Base-by-base conservation (phyloP, 2,113 vertebrate genomes). In the Lutjanus erythropterus region DNA sequence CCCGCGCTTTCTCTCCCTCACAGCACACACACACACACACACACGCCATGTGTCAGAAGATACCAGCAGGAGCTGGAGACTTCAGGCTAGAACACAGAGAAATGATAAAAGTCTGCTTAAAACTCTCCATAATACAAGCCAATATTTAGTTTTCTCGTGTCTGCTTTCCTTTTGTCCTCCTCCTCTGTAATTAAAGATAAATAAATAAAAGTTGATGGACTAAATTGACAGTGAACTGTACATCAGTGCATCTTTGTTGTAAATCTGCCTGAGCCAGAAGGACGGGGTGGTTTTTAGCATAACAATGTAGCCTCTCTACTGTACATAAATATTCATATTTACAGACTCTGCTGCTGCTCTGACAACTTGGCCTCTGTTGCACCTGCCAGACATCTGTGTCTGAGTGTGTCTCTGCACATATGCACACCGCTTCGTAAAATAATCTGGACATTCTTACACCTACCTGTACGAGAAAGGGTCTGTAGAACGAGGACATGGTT, bases 271-370 rank as follows among this genome's bases (percentile, higher is more conserved):
- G 19, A 33, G 66, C 58, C 66, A 70, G 76, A 88, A 77, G 67
- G 71, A 72, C 74, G 56, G 64, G 65, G 46, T 29, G 39, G 42
- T 70, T 85, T 92, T 93, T 89, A 81, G 75, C 85, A 87, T 85
- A 86, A 89, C 86, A 85, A 87, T 66, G 76, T 67, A 75, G 53
- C 61, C 61, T 84, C 84, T 75, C 41, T 62, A 78, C 77, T 87
- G 74, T 68, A 88, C 61, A 91, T 93, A 78, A 91, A 90, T 92
- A 93, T 92, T 92, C 71, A 93, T 86, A 81, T 79, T 81, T 56
- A 44, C 69, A 83, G 61, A 85, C 74, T 55, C 42, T 53, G 55
- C 47, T 65, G 84, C 73, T 49, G 47, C 42, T 84, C 49, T 91
- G 89, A 89, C 81, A 90, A 58, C 33, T 75, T 55, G 70, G 61